A percentile compares a stretch with the other conserved stretches of the same genome.
Evolutionary conservation across 2,113 vertebrate genomes (phyloP).

Genomic region (Phainopepla nitens): DNA sequence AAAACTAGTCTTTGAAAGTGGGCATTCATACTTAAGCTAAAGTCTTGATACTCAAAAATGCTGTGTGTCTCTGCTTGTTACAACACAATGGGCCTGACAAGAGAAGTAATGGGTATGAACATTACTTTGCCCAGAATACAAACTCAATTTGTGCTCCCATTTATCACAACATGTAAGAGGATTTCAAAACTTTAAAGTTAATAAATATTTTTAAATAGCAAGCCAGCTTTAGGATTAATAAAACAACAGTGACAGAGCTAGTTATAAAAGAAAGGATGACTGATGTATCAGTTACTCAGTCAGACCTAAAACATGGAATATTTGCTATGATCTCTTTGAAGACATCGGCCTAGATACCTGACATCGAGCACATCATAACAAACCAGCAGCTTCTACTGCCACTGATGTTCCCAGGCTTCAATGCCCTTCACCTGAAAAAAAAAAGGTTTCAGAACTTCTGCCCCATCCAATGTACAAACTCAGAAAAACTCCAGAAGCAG

Average conservation of each 20-base stretch:
- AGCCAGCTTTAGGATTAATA: neutral
- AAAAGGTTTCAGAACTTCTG: neutral
- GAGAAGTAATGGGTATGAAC: neutral
- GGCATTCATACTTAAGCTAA: neutral
- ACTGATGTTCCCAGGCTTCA: neutral
- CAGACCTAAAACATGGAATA: neutral
- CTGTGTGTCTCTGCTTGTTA: neutral
- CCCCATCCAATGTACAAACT: neutral
- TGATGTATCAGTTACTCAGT: neutral
- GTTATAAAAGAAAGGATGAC: neutral
- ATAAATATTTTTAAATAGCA: conserved; percentile 2
- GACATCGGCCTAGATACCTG: neutral
- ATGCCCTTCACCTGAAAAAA: neutral
- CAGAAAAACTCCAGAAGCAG: neutral
- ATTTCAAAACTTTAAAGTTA: neutral
- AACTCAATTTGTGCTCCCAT: neutral
- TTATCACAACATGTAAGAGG: neutral
- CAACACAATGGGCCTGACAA: neutral
- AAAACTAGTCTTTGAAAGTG: neutral
- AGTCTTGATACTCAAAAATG: neutral
- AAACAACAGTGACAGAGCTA: neutral
- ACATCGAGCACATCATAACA: neutral
- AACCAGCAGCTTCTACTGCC: neutral
- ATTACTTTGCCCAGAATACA: neutral
- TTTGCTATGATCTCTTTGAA: neutral